These are phyloP conservation scores for Heliconius cydno DNA, from an alignment of 2,888 invertebrate genomes.

Conservation along the genomic window DNA sequence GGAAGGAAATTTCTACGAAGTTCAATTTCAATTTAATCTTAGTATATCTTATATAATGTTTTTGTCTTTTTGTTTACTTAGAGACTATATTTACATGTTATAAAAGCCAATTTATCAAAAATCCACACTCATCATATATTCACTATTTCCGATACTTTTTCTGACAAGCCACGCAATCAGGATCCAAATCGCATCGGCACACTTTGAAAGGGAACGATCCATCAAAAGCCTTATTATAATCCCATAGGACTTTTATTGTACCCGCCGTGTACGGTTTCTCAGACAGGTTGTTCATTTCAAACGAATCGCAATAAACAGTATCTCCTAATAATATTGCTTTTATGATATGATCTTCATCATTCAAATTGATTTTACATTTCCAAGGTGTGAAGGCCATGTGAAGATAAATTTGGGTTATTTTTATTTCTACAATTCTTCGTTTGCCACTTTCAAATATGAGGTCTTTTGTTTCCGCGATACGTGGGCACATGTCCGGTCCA, in stretches of 20 bases:
- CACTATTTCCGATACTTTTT: slow-evolving; percentile 32
- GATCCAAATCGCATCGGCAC: slow-evolving; percentile 67
- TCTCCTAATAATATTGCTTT: slow-evolving; percentile 62
- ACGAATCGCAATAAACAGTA: slow-evolving; percentile 63
- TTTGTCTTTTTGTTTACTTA: not conserved
- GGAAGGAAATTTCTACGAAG: too few relatives aligned
- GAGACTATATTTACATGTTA: not conserved
- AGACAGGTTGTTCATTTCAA: slow-evolving; percentile 61
- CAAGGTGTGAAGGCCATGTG: slow-evolving; percentile 75
- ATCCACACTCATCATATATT: slow-evolving; percentile 3
- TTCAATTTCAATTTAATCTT: too few relatives aligned
- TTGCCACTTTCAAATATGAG: slow-evolving; percentile 62
- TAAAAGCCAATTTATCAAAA: not conserved
- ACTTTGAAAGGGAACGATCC: slow-evolving; percentile 62
- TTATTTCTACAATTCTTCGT: slow-evolving; percentile 59
- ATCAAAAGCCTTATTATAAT: slow-evolving; percentile 66
- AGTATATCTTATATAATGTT: too few relatives aligned
- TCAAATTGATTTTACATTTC: slow-evolving; percentile 63
- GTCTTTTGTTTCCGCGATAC: slow-evolving; percentile 58
- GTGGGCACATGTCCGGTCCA: slow-evolving; percentile 68
- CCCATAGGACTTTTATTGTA: slow-evolving; percentile 65
- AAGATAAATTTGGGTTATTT: slow-evolving; percentile 70
- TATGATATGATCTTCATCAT: slow-evolving; percentile 54
- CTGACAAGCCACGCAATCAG: slow-evolving; percentile 58
- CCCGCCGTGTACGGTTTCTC: slow-evolving; percentile 58